Percentiles rank a stretch among this genome's conserved stretches.
phyloP scores from a whole-genome alignment of 2,888 invertebrate species.

The Tinea semifulvella region DNA sequence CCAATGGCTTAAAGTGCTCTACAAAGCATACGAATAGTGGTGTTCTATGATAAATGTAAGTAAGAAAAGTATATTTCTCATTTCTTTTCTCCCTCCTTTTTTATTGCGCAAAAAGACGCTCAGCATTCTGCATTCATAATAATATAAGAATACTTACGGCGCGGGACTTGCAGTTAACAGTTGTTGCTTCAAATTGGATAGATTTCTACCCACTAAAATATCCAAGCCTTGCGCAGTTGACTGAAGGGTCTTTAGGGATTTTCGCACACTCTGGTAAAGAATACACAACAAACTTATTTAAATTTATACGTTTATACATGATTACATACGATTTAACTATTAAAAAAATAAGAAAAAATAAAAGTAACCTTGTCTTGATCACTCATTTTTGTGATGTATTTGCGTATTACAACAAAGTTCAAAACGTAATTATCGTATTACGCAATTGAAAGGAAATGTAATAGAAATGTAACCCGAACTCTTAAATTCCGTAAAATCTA shows the following conservation, averaged over 20 bases:
- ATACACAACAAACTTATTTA: background rate
- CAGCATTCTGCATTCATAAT: constrained; percentile 8
- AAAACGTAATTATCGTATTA: too few relatives aligned
- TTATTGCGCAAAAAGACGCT: too few relatives aligned
- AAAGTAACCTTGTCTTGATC: constrained; percentile 2
- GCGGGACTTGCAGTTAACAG: constrained; percentile 59
- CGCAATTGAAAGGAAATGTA: too few relatives aligned
- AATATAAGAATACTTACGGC: constrained; percentile 43
- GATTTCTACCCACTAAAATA: constrained; percentile 75
- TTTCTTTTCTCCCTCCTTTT: too few relatives aligned
- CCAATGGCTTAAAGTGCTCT: too few relatives aligned
- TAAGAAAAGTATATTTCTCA: too few relatives aligned
- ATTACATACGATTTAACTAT: background rate
- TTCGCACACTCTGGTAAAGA: constrained; percentile 54
- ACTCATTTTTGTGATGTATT: too few relatives aligned
- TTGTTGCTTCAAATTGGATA: constrained; percentile 57
- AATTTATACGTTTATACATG: background rate
- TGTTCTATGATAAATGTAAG: too few relatives aligned
- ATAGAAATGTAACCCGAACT: too few relatives aligned
- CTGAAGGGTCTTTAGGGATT: constrained; percentile 79
- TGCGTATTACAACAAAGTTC: too few relatives aligned
- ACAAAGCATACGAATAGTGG: too few relatives aligned
- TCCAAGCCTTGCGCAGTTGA: constrained; percentile 77
- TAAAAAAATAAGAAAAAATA: background rate
- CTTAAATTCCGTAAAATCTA: too few relatives aligned